Conservation (phyloP, 2,888 invertebrate species). For the Drosophila anomalipes region DNA sequence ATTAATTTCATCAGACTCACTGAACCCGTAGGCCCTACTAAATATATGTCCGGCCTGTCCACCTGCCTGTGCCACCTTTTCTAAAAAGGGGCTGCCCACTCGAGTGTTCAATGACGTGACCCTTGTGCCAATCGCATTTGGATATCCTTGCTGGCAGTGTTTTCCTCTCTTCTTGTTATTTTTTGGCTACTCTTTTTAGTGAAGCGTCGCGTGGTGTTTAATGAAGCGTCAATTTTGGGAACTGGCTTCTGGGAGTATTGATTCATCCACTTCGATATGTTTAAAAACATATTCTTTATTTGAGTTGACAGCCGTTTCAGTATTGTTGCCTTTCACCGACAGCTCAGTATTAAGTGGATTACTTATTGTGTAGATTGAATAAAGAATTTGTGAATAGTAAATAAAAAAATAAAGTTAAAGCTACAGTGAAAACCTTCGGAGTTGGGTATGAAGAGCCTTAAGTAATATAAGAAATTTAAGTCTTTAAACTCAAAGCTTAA, state of each 20-base stretch:
- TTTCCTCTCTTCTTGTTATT: conserved; percentile 11
- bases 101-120: conserved; percentile 65
- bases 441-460: background rate
- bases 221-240: conserved; percentile 65
- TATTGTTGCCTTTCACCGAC: conserved; percentile 18
- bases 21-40: conserved; percentile 52
- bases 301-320: conserved; percentile 25
- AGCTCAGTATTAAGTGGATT: conserved; percentile 28
- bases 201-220: conserved; percentile 42
- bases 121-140: conserved; percentile 36
- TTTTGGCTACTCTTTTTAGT: conserved; percentile 20
- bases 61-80: conserved; percentile 47
- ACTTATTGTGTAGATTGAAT: conserved; percentile 13
- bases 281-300: conserved; percentile 55
- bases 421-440: background rate
- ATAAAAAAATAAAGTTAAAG: background rate
- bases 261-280: conserved; percentile 48
- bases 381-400: conserved; percentile 7
- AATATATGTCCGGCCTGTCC: conserved; percentile 27
- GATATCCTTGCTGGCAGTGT: conserved; percentile 37
- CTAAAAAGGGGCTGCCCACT: conserved; percentile 45
- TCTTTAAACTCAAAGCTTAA: background rate
- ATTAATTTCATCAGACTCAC: conserved; percentile 72
- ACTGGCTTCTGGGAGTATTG: conserved; percentile 35
- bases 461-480: background rate